phyloP scores from a whole-genome alignment of 2,888 invertebrate genomes.

The Pachydiplax longipennis region DNA sequence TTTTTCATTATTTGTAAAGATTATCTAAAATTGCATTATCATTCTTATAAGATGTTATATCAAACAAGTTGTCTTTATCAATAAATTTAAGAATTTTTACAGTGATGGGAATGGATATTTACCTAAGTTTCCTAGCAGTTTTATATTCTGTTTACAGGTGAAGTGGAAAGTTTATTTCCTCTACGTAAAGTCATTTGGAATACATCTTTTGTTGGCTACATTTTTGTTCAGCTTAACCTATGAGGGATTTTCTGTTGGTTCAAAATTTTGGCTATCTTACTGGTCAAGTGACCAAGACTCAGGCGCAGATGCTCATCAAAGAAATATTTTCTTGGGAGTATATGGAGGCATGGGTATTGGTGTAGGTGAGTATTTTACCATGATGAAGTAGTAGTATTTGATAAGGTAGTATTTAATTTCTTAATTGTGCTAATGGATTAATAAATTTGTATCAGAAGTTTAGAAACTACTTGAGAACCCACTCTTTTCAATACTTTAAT shows the following conservation, averaged over 20 bases:
- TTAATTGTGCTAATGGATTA: no score
- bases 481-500: background rate
- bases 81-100: no score
- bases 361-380: constrained; percentile 74
- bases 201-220: constrained; percentile 55
- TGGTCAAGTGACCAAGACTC: constrained; percentile 66
- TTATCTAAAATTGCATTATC: no score
- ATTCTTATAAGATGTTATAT: no score
- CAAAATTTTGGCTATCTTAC: constrained; percentile 55
- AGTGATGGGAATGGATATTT: background rate
- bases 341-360: constrained; percentile 87
- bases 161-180: constrained; percentile 60
- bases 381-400: background rate
- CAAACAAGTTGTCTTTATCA: no score
- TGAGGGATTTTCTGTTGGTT: constrained; percentile 54
- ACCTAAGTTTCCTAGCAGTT: no score
- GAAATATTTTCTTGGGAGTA: constrained; percentile 86
- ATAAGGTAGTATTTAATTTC: no score
- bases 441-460: background rate
- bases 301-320: constrained; percentile 58
- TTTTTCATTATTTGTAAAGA: no score
- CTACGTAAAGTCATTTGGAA: constrained; percentile 60
- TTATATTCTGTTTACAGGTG: constrained; percentile 60
- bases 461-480: background rate
- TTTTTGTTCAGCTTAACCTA: constrained; percentile 56